Conservation (phyloP, 2,797 vertebrate species). For the Hyperoplus immaculatus region DNA sequence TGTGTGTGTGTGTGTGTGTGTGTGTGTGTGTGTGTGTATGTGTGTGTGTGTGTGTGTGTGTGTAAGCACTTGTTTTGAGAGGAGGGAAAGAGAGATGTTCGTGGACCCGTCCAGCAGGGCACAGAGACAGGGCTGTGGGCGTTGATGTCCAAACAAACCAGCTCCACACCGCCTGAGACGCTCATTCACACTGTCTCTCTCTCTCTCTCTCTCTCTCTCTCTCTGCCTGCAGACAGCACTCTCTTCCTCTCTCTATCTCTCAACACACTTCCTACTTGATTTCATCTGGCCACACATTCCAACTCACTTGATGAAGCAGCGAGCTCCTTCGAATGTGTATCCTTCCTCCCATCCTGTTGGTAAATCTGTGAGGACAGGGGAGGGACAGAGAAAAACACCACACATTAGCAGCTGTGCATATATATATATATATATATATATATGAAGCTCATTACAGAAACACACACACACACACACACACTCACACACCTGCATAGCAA, state of each 20-base stretch:
- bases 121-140: slow-evolving; percentile 40
- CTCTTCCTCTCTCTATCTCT: background rate
- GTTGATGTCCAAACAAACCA: slow-evolving; percentile 67
- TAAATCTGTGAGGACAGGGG: slow-evolving; percentile 87
- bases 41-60: slow-evolving; percentile 3
- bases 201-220: background rate
- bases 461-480: slow-evolving; percentile 31
- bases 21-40: background rate
- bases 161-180: slow-evolving; percentile 16
- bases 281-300: slow-evolving; percentile 4
- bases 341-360: slow-evolving; percentile 98
- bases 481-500: slow-evolving; percentile 38
- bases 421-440: slow-evolving; percentile 28
- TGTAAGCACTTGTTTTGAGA: background rate
- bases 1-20: slow-evolving; percentile 15
- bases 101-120: slow-evolving; percentile 36
- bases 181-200: slow-evolving; percentile 1
- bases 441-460: no score
- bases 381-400: slow-evolving; percentile 26
- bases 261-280: background rate
- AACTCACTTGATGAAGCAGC: slow-evolving; percentile 98
- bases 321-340: slow-evolving; percentile 96
- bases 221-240: slow-evolving; percentile 3
- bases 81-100: slow-evolving; percentile 15
- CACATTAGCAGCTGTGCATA: slow-evolving; percentile 52